A percentile compares a stretch with the other conserved stretches of the same genome.
Conservation (phyloP, 2,113 vertebrate species). For the Myiozetetes cayanensis region DNA sequence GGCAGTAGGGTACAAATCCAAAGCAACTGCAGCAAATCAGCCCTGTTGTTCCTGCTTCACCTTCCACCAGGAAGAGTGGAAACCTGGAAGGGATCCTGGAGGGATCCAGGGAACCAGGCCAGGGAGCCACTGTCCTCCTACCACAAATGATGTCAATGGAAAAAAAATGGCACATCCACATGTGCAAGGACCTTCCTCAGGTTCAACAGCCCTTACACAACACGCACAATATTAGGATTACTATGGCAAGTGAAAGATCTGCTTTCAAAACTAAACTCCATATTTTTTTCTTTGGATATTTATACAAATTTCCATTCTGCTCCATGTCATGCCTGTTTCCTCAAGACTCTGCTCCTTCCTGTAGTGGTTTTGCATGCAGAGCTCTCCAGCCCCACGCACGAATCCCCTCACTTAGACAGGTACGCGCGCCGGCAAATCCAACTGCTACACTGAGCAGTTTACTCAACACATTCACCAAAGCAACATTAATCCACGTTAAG, state of each 20-base stretch:
- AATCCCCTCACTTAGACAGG: background rate
- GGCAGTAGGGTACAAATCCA: background rate
- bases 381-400: background rate
- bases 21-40: background rate
- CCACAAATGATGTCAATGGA: accelerated
- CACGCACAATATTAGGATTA: background rate
- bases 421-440: accelerated
- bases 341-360: background rate
- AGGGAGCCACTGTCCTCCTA: background rate
- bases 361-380: background rate
- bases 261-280: background rate
- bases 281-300: background rate
- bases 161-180: background rate
- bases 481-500: background rate
- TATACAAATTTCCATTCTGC: background rate
- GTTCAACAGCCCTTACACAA: background rate
- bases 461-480: background rate
- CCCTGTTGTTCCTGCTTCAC: background rate
- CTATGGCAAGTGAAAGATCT: background rate
- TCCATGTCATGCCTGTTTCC: background rate
- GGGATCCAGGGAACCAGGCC: background rate
- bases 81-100: background rate
- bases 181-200: background rate
- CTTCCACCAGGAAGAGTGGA: background rate
- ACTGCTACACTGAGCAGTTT: background rate